Evolutionary conservation across 2,888 invertebrate genomes (phyloP).

Genomic region (Tridacna crocea): DNA sequence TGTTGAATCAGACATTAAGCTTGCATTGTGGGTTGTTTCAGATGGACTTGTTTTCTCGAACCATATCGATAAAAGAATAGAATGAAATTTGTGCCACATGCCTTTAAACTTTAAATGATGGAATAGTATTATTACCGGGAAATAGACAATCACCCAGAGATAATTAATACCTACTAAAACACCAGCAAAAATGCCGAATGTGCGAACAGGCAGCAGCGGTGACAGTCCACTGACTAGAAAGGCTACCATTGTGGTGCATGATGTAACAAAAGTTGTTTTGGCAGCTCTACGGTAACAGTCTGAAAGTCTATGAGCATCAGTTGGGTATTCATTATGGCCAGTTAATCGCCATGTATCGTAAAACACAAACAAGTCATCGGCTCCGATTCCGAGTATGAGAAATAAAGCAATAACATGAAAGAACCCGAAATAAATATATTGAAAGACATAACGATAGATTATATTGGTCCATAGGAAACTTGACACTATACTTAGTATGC

Average conservation of each 20-base stretch:
- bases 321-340: slow-evolving; percentile 63
- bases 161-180: slow-evolving; percentile 80
- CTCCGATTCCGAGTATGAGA: slow-evolving; percentile 82
- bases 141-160: slow-evolving; percentile 81
- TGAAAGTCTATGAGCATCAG: slow-evolving; percentile 74
- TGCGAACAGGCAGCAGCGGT: slow-evolving; percentile 75
- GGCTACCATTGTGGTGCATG: slow-evolving; percentile 80
- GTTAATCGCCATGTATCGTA: slow-evolving; percentile 80
- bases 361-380: slow-evolving; percentile 82
- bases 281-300: slow-evolving; percentile 78
- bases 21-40: not conserved
- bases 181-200: slow-evolving; percentile 80
- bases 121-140: slow-evolving; percentile 74
- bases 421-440: slow-evolving; percentile 78
- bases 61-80: slow-evolving; percentile 33
- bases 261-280: slow-evolving; percentile 80
- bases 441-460: slow-evolving; percentile 70
- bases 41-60: slow-evolving; percentile 19
- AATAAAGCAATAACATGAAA: slow-evolving; percentile 81
- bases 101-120: slow-evolving; percentile 60
- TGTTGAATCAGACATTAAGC: not conserved
- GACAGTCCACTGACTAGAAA: slow-evolving; percentile 79
- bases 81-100: slow-evolving; percentile 42
- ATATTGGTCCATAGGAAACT: slow-evolving; percentile 72
- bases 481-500: slow-evolving; percentile 67